Evolutionary conservation across 35 echinoderm and acorn worm genomes (phyloP), one percentile per base, ranked within the genome.

Genomic region (Ptychodera flava): DNA sequence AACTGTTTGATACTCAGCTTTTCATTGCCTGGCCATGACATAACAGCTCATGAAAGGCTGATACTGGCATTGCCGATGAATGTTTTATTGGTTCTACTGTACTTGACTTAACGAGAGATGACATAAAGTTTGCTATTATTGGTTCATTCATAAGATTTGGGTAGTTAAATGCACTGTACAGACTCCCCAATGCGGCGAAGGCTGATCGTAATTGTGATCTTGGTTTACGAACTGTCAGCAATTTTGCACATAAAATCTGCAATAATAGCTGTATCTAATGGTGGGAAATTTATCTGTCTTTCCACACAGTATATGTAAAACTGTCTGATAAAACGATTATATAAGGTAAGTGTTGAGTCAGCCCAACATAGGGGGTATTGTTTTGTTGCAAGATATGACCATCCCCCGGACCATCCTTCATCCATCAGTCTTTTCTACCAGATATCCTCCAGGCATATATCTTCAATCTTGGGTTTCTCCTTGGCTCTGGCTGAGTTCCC

Each of bases 391-490:
- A n/a, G n/a, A n/a, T n/a, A n/a, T n/a, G n/a, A n/a, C n/a, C n/a
- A n/a, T 38, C 89, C 83, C 22, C 1, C 0, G 14, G 89, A 80
- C 89, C 89, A 91, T 16, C 83, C 1, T 64, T 85, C 34, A 32
- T 29, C 31, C 1, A 10, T 28, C 81, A 86, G 81, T 32, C 30
- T 37, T 79, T 85, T 77, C 29, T 31, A 22, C 83, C 83, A 91
- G 77, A 91, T 38, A 91, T 80, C 36, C 83, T 86, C 89, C 82
- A 91, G 75, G 89, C 89, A 30, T 86, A 52, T 32, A 91, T 79
- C 53, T 52, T 38, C 89, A 82, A 86, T 30, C 80, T 30, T 22
- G 35, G 36, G 75, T 85, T 91, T 77, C n/a, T 53, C 10, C 85
- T 31, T 14, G 84, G 89, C 36, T 91, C 84, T 79, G 89, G 83